Conservation (phyloP, 2,888 invertebrate species). For the Apamea crenata region DNA sequence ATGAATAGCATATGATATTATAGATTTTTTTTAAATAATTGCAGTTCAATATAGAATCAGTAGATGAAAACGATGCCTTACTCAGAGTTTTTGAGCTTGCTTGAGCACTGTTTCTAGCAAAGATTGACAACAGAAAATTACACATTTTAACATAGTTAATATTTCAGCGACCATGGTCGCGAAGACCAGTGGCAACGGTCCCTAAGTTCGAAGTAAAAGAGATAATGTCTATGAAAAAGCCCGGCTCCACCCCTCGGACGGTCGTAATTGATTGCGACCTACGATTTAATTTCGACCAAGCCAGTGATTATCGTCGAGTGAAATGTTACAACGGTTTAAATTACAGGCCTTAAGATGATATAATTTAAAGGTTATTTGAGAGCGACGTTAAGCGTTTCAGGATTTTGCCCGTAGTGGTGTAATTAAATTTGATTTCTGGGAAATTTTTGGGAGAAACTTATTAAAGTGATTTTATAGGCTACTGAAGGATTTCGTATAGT, state of each 20-base stretch:
- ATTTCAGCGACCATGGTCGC: background rate
- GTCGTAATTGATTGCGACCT: constrained; percentile 74
- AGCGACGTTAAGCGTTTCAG: constrained; percentile 39
- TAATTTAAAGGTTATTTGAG: constrained; percentile 61
- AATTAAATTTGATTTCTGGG: constrained; percentile 55
- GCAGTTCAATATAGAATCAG: background rate
- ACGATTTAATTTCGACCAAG: constrained; percentile 75
- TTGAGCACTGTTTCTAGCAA: background rate
- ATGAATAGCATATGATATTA: background rate
- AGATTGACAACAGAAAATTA: background rate
- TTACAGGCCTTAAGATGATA: constrained; percentile 56
- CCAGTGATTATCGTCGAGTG: constrained; percentile 68
- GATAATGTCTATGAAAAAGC: constrained; percentile 71
- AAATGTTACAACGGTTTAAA: constrained; percentile 57
- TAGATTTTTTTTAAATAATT: background rate
- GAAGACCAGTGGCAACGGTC: constrained; percentile 9
- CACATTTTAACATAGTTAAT: background rate
- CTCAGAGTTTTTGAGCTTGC: background rate
- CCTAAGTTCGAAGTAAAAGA: constrained; percentile 58
- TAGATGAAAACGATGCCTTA: background rate
- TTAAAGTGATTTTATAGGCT: constrained; percentile 29
- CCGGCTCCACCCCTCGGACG: constrained; percentile 60
- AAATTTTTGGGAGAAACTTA: constrained; percentile 19
- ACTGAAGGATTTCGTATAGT: background rate
- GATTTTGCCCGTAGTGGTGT: constrained; percentile 32